Base-by-base conservation (phyloP, 37 sponge, comb jelly and placozoan species). In the Hormiphora californensis region DNA sequence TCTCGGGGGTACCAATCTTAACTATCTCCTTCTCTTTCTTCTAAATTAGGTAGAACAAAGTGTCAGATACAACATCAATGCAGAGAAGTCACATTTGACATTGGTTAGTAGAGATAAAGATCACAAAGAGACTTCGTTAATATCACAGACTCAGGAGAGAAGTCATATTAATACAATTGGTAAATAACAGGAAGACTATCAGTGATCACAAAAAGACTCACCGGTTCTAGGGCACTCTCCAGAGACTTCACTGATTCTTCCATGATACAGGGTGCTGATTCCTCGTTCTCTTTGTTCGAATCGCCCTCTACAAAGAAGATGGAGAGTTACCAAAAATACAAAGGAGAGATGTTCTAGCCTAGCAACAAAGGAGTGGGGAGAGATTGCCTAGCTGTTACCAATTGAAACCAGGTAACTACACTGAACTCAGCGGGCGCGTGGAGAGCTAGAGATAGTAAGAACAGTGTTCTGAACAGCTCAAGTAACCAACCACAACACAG, bases 181-280 rank as follows among this genome's bases (percentile, higher is more conserved):
- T 9, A 15, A 49, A 49, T 15, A 49, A 49, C 9, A 49, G 15
- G 53, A 49, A 15, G 53, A 49, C 53, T 9, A 49, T 9, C 15
- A 17, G 9, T 49, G 15, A 49, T 49, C 15, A 49, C 9, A 17
- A 17, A 49, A 49, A 17, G 9, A 49, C 9, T 57, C 27, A 73
- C 81, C 81, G 40, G 46, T n/a, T 33, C 38, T 15, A 73, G 44
- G 1, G 81, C 81, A 2, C 44, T 73, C 81, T 73, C 81, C 41
- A 73, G 23, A 8, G 81, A 27, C 38, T 73, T 73, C 0, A 73
- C 81, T 9, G 40, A 43, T 30, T 41, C 81, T 46, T 73, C 39
- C 11, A 73, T 46, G 23, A 73, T 73, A 21, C 8, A 1, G 9
- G n/a, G 12, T 22, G n/a, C 27, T 4, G n/a, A 4, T 4, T 28